Conservation (phyloP, 2,888 invertebrate genomes). For the Acholoe squamosa region DNA sequence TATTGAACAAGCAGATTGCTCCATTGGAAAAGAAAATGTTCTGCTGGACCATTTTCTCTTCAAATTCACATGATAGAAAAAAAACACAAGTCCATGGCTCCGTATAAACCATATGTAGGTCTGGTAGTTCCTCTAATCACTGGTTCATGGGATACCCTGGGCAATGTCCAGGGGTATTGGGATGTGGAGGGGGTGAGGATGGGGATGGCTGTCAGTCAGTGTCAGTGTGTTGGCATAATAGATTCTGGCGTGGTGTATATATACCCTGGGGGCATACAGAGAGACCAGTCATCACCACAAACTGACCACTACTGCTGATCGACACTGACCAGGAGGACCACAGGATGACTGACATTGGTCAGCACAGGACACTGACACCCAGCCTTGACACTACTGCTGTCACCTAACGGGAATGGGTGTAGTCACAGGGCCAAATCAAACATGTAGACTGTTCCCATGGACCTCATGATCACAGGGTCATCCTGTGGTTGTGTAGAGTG, state of each 20-base stretch:
- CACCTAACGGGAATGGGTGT: not conserved
- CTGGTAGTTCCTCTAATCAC: too few relatives aligned
- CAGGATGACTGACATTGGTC: conserved; percentile 12
- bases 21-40: too few relatives aligned
- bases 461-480: not conserved
- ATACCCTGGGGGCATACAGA: not conserved
- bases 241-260: not conserved
- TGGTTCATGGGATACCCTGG: too few relatives aligned
- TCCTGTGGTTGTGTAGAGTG: too few relatives aligned
- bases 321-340: not conserved
- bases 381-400: not conserved
- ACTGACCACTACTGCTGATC: conserved; percentile 36
- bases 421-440: not conserved
- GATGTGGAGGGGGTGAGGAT: not conserved
- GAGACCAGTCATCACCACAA: not conserved
- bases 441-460: conserved; percentile 18
- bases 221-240: not conserved
- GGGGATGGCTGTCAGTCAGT: not conserved
- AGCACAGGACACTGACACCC: not conserved
- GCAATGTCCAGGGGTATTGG: not conserved
- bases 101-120: too few relatives aligned
- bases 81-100: too few relatives aligned
- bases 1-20: too few relatives aligned
- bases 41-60: too few relatives aligned
- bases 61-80: too few relatives aligned